Evolutionary conservation across 2,113 vertebrate genomes (phyloP).

Genomic region (Talpa occidentalis): DNA sequence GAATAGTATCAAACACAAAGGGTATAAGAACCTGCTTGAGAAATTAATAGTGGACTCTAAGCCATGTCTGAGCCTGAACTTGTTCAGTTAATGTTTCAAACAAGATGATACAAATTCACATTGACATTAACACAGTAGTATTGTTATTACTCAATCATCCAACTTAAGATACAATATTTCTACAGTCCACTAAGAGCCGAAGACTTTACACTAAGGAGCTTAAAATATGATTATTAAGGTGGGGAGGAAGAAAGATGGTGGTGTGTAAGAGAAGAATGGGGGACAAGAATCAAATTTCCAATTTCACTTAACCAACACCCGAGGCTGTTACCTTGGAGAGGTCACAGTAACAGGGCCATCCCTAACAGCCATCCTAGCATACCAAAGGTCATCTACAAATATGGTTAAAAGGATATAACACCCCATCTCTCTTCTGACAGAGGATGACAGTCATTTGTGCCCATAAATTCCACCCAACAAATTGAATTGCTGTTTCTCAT

Average conservation of each 20-base stretch:
- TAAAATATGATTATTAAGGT: constrained; percentile 22
- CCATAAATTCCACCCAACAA: neutral
- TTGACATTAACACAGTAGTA: neutral
- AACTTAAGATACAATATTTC: constrained; percentile 19
- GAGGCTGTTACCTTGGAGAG: neutral
- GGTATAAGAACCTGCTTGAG: neutral
- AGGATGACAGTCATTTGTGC: neutral
- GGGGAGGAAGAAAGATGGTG: neutral
- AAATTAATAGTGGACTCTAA: neutral
- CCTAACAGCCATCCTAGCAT: neutral
- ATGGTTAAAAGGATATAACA: neutral
- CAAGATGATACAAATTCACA: constrained; percentile 49
- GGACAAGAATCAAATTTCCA: neutral
- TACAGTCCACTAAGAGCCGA: neutral
- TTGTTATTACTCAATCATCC: neutral
- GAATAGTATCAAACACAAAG: constrained; percentile 32
- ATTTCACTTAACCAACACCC: neutral
- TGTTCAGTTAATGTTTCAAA: constrained; percentile 31
- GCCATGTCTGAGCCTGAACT: neutral
- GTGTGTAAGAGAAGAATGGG: neutral
- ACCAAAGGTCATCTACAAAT: neutral
- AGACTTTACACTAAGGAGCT: neutral
- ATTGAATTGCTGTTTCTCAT: neutral
- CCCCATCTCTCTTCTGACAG: neutral
- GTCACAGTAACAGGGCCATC: neutral